phyloP scores from a whole-genome alignment of 37 sponge, comb jelly and placozoan species.

The Hexactinellida sp. region DNA sequence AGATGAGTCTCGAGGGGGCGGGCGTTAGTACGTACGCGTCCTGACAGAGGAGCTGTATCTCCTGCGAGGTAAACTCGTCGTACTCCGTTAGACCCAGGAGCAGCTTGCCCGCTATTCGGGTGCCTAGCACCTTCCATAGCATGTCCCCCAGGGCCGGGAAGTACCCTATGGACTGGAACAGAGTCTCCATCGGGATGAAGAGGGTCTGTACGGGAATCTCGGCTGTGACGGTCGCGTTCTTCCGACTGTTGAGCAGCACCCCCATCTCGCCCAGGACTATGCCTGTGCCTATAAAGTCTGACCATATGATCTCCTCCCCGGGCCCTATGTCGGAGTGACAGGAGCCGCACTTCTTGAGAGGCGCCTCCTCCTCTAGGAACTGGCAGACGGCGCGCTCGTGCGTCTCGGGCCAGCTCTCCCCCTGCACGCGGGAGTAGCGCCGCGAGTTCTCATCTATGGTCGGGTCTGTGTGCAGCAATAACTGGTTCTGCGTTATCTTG shows the following conservation, averaged over 20 bases:
- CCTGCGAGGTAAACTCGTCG: constrained; percentile 30
- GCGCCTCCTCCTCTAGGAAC: neutral
- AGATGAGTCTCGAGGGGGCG: neutral
- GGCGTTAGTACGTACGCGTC: neutral
- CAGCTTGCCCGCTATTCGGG: constrained; percentile 42
- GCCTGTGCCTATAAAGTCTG: constrained; percentile 48
- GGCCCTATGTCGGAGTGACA: neutral
- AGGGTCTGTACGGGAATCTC: constrained; percentile 60
- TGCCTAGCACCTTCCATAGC: constrained; percentile 68
- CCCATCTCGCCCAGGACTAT: constrained; percentile 62
- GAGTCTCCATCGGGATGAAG: constrained; percentile 26
- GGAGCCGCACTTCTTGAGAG: constrained; percentile 13
- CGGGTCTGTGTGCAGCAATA: neutral
- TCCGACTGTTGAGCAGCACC: constrained; percentile 26
- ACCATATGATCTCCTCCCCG: constrained; percentile 18
- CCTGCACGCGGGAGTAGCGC: neutral
- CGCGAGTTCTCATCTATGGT: neutral
- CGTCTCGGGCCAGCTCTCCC: neutral
- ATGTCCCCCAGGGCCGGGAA: constrained; percentile 51
- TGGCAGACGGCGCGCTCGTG: neutral
- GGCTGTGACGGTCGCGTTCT: constrained; percentile 27
- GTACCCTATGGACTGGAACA: constrained; percentile 36
- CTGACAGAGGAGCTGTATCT: neutral
- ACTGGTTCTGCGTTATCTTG: constrained; percentile 25
- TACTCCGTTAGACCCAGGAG: constrained; percentile 43